These are phyloP conservation scores for Disparrhopalites patrizii DNA, from an alignment of 2,888 invertebrate species.

Conservation along the genomic window DNA sequence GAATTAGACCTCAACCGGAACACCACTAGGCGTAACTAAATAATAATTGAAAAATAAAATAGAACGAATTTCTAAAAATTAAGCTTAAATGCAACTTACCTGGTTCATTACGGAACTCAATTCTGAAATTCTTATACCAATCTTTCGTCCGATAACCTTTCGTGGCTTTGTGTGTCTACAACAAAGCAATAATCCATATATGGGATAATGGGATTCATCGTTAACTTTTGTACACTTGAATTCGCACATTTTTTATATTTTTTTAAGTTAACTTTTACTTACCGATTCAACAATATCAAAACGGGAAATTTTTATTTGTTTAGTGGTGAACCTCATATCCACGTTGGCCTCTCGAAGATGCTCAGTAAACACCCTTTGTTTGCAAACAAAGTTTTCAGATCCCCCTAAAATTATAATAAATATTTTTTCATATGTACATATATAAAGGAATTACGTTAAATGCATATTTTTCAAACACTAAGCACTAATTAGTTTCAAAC, in stretches of 20 bases:
- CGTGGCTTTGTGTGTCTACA: slow-evolving; percentile 67
- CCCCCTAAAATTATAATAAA: slow-evolving; percentile 63
- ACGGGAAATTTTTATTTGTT: slow-evolving; percentile 69
- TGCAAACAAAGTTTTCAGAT: slow-evolving; percentile 80
- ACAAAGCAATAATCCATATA: background rate
- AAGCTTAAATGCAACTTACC: slow-evolving; percentile 56
- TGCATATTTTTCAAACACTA: background rate
- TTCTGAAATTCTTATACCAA: slow-evolving; percentile 92
- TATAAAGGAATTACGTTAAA: too few relatives aligned
- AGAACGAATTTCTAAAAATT: background rate
- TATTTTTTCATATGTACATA: too few relatives aligned
- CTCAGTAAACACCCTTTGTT: slow-evolving; percentile 69
- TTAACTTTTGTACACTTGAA: background rate
- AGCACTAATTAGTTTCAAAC: background rate
- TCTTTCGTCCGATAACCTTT: slow-evolving; percentile 76
- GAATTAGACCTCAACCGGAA: background rate
- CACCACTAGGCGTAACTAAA: background rate
- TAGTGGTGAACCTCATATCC: slow-evolving; percentile 22
- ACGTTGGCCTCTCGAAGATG: slow-evolving; percentile 56
- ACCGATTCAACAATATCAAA: slow-evolving; percentile 73
- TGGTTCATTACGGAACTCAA: slow-evolving; percentile 85
- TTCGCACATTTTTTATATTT: too few relatives aligned
- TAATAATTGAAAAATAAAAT: background rate
- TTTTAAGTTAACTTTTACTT: slow-evolving; percentile 50
- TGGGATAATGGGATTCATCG: background rate